Evolutionary conservation across 2,797 vertebrate species (phyloP).

Genomic region (Myotis myotis): DNA sequence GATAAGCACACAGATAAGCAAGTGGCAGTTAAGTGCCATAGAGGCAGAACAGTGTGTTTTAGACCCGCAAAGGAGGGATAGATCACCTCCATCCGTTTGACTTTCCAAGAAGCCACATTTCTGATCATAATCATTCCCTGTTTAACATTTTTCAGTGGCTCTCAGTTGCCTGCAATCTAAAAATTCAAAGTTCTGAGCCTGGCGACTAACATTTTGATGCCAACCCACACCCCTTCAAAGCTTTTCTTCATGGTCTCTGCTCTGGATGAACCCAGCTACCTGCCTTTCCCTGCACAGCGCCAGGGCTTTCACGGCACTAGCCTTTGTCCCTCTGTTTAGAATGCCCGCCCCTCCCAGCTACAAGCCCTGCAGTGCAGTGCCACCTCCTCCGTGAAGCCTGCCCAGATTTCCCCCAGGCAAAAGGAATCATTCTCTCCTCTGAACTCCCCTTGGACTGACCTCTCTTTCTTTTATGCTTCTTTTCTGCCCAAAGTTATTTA

Average conservation of each 20-base stretch:
- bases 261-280: neutral
- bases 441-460: neutral
- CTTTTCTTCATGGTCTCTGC: neutral
- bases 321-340: neutral
- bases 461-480: neutral
- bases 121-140: neutral
- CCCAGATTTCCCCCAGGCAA: neutral
- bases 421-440: neutral
- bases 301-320: neutral
- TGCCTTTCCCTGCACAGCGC: neutral
- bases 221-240: neutral
- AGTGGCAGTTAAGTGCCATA: neutral
- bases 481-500: neutral
- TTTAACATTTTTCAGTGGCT: neutral
- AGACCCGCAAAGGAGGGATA: neutral
- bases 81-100: neutral
- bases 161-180: neutral
- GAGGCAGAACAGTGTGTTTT: neutral
- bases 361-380: neutral
- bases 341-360: neutral
- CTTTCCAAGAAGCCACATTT: neutral
- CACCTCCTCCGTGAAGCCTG: slow-evolving; percentile 11
- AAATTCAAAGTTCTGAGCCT: neutral
- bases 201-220: neutral
- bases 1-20: neutral